phyloP scores from a whole-genome alignment of 2,888 invertebrate genomes.

The Neoitamus cyanurus region DNA sequence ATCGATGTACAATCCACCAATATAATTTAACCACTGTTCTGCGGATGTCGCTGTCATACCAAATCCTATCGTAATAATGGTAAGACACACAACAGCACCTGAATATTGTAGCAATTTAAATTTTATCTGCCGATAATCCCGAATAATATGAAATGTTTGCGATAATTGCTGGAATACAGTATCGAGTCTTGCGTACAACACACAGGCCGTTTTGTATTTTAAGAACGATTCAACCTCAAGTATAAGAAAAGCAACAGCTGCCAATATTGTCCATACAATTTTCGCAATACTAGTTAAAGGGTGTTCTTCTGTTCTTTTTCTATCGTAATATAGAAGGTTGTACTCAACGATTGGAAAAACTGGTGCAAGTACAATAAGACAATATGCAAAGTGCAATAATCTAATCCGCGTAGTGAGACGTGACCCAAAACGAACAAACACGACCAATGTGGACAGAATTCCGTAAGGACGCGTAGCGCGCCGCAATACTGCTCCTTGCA shows the following conservation, averaged over 20 bases:
- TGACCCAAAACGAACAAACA: neutral
- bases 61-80: neutral
- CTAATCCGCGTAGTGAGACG: neutral
- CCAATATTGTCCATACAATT: neutral
- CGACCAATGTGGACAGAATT: neutral
- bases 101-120: neutral
- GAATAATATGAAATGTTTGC: neutral
- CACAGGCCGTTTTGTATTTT: neutral
- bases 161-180: neutral
- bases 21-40: rapidly evolving
- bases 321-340: neutral
- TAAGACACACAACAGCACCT: neutral
- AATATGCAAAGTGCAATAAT: neutral
- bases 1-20: neutral
- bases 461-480: neutral
- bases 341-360: neutral
- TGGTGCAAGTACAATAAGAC: neutral
- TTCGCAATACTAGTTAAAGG: neutral
- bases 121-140: neutral
- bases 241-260: neutral
- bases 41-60: neutral
- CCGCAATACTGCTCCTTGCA: neutral
- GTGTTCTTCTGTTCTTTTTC: neutral
- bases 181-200: neutral
- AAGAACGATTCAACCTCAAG: neutral